Base-by-base conservation (phyloP, 2,888 invertebrate species). In the Pycnomerus fuliginosus region DNA sequence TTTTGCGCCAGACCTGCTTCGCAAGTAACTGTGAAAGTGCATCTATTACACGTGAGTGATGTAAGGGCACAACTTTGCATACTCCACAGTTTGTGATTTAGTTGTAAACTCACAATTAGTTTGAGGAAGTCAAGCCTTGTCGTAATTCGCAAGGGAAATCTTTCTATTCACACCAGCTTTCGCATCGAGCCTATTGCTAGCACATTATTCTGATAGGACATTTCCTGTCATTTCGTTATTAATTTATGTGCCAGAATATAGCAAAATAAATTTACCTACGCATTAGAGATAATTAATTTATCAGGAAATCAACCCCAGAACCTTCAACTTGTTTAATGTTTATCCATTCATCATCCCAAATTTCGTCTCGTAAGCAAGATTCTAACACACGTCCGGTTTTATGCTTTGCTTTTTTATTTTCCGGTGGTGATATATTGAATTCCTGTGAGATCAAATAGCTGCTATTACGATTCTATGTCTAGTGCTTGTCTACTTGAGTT, bases 81-180 rank as follows among this genome's bases (percentile, higher is more conserved):
- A 56, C 50, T 57, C 50, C 48, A 37, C 49, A 56, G 58, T 56
- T 56, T 53, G 53, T 53, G 55, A 59, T 59, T 52, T 53, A 61
- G 59, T 62, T 62, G 57, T 60, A 58, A 62, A 61, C 60, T 63
- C 55, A 53, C 61, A 63, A 65, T 65, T 65, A 64, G 62, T 62
- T 61, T 51, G 52, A 56, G 62, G 58, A 61, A 62, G 61, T 53
- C 48, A 45, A 55, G 56, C 52, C 54, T 60, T 62, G 64, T 64
- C 64, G 57, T 56, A 58, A 62, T 53, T 62, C 64, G 55, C 62
- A 48, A 38, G 65, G 65, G 65, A 65, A 65, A 66, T 65, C 64
- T 62, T 59, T 55, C 53, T 58, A 62, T 60, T 57, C 61, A 46
- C 56, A 42, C 43, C 44, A 50, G 56, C 55, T 56, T 58, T 55